Evolutionary conservation across 2,797 vertebrate species (phyloP), one percentile per base, ranked within the genome.

Genomic region (Phaenicophaeus curvirostris): DNA sequence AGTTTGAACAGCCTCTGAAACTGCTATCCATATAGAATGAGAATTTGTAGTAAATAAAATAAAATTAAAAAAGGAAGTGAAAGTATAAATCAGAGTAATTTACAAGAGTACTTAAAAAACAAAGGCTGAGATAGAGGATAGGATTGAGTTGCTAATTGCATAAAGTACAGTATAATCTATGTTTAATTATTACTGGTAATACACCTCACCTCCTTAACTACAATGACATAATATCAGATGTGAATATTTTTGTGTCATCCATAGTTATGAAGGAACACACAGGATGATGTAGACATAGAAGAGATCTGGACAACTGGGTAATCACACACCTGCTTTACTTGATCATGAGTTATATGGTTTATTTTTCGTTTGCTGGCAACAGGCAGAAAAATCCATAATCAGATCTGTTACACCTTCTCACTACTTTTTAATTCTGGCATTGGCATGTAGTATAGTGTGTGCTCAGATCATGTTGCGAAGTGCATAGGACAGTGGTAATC

Each of bases 401-500:
- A 3, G 44, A 75, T 66, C 35, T 55, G 11, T 2, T 18, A 20
- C 16, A 21, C 4, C 15, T 74, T 78, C 35, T 67, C n/a, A 17
- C 6, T 76, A 4, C 17, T 24, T 6, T n/a, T 66, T 65, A 17
- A 53, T 18, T 41, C 39, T 41, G 55, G 57, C 3, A 39, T 48
- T 71, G 71, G 5, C 18, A 17, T 15, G 23, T 24, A 24, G 8
- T 18, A 19, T 35, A 55, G 21, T 15, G 19, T 37, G 4, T 46
- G 83, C 39, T 50, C 15, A 13, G 25, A 35, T 65, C n/a, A 27
- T 13, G 1, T 28, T 37, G 15, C 42, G 74, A 62, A 81, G 20
- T 21, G 18, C 1, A 0, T 24, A 35, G 41, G 8, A 54, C 12
- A 14, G 46, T 17, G 33, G 28, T 37, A 66, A 78, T 3, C 18